Evolutionary conservation across 2,113 vertebrate species (phyloP).

Genomic region (Urocynchramus pylzowi): DNA sequence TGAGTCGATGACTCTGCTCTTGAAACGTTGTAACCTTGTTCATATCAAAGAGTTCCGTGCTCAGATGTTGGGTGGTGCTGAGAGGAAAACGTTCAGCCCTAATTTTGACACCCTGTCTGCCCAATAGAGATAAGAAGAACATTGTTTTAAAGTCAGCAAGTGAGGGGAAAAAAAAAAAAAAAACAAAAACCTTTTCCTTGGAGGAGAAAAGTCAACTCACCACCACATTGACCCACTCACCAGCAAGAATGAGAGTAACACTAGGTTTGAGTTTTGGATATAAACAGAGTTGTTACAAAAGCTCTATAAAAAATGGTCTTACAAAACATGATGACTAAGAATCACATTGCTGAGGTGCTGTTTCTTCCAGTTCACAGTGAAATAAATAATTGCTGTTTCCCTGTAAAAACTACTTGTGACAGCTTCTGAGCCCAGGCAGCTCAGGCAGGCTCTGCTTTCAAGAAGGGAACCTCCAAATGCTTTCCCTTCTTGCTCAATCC

Average conservation of each 20-base stretch:
- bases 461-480: background rate
- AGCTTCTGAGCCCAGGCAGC: background rate
- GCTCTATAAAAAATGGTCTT: background rate
- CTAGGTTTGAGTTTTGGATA: background rate
- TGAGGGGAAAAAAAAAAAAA: rapidly evolving
- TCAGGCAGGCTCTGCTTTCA: background rate
- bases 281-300: slow-evolving; percentile 20
- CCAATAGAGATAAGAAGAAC: background rate
- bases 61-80: background rate
- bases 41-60: background rate
- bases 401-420: background rate
- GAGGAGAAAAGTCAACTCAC: background rate
- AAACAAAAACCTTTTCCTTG: background rate
- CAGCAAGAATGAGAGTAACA: background rate
- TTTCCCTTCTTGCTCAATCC: background rate
- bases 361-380: background rate
- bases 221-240: background rate
- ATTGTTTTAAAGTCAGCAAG: background rate
- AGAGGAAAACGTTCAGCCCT: background rate
- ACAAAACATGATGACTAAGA: slow-evolving; percentile 48
- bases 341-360: slow-evolving; percentile 30
- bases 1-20: background rate
- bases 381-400: background rate
- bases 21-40: background rate
- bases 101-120: background rate